Evolutionary conservation across 2,888 invertebrate species (phyloP).

Genomic region (Cataglyphis altisquamis): DNA sequence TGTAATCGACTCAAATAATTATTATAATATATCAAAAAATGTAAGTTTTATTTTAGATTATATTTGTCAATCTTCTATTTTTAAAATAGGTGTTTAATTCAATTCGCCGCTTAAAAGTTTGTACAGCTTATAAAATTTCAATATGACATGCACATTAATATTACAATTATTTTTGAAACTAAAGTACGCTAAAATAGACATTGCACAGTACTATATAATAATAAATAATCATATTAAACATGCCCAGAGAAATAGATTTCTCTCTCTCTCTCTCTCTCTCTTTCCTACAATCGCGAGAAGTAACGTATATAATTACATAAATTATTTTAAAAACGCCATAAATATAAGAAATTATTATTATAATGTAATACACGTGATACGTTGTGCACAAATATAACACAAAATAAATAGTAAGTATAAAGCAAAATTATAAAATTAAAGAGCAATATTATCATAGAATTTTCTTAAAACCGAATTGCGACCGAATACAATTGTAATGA

Average conservation of each 20-base stretch:
- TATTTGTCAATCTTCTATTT: neutral
- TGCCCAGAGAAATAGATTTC: neutral
- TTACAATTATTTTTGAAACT: neutral
- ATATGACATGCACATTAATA: neutral
- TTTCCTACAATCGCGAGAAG: neutral
- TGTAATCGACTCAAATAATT: neutral
- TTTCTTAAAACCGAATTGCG: neutral
- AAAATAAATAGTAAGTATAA: neutral
- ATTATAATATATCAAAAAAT: neutral
- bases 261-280: neutral
- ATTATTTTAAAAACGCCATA: constrained; percentile 12
- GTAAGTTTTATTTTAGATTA: neutral
- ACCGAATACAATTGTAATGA: neutral
- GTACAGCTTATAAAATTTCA: neutral
- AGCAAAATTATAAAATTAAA: neutral
- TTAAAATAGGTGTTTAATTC: neutral
- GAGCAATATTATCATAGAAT: neutral
- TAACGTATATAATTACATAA: constrained; percentile 12
- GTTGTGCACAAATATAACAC: neutral
- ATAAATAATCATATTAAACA: constrained; percentile 14
- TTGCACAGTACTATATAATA: constrained; percentile 9
- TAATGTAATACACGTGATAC: neutral
- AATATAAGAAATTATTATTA: constrained; percentile 2
- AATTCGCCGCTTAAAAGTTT: neutral
- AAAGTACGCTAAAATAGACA: neutral